Base-by-base conservation (phyloP, 2,797 vertebrate genomes). In the Manis javanica region DNA sequence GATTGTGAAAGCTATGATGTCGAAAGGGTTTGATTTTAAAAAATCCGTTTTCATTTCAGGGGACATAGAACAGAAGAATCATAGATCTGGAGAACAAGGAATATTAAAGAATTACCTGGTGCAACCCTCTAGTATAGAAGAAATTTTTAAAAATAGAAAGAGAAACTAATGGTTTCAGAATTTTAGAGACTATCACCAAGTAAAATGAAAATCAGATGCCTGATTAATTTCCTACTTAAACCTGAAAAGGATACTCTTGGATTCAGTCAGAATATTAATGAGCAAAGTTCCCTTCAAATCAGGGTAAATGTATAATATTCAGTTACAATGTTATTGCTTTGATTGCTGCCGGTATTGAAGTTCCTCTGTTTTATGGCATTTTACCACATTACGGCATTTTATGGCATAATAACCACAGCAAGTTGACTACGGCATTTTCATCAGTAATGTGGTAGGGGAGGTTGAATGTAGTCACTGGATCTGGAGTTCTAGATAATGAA, bases 21-120 rank as follows among this genome's bases (percentile, higher is more conserved):
- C 94, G 93, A 79, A 95, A 90, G 64, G 69, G 29, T 49, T 93
- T 95, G 18, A 21, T 18, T 71, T 42, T 53, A 77, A 92, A 26
- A 61, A 63, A 79, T 72, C 5, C 42, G 12, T 66, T 83, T 97
- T 96, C 21, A 69, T 87, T 63, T 92, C 84, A 53, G n/a, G n/a
- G 34, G 72, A 71, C 42, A 55, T 3, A 29, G 13, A 4, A 6
- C 19, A 85, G 12, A 82, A 74, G n/a, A 93, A 93, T 16, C 19
- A 3, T 18, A 83, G 72, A n/a, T 18, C 7, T 74, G 8, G 34
- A 29, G 61, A n/a, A 34, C n/a, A 75, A 59, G 3, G 18, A 37
- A 39, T 7, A 23, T 9, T n/a, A 34, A 12, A 29, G 12, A 82
- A 19, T n/a, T 29, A 24, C 16, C 16, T 46, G 3, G 12, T 12